Evolutionary conservation across 2,888 invertebrate genomes (phyloP), one percentile per base, ranked within the genome.

Genomic region (Sphaerophoria taeniata): DNA sequence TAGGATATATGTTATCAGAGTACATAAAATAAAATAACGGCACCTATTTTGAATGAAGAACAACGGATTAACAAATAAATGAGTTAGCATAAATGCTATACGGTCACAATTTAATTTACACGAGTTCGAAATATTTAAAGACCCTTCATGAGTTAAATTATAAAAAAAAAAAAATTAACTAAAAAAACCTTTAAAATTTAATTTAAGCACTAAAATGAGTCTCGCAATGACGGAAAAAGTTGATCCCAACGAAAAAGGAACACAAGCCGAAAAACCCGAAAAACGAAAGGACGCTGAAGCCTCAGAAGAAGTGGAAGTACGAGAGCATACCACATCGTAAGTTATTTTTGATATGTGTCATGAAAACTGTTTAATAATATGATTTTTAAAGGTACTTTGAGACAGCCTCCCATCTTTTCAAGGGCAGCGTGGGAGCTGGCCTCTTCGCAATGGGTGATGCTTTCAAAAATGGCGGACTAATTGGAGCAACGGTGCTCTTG

Each of bases 401-500:
- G 90, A 97, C 97, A 0, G 93, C 98, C 92, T 95, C 97, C 93
- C 98, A 99, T 92, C 93, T 98, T 65, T 95, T 99, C 90, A 97
- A 98, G 90, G 98, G 98, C 7, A 98, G 98, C 93, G 95, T 99
- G 60, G 99, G 99, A 31, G 98, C 98, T 0, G 99, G 99, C 0
- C 95, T 99, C 87, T 95, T 99, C 89, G 98, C 98, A 1, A 96
- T 99, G 95, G 98, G 99, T 14, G 96, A 97, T 90, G 98, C 97
- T 3, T 96, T 98, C 90, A 96, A 95, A 91, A 97, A 99, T 91
- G 97, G 98, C 33, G 99, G 99, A 1, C 92, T 99, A 2, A 91
- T 96, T 84, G 95, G 98, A 53, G 96, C 97, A 2, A 94, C 97
- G 7, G 92, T 95, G 67, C 94, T 96, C 87, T 94, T 98, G 3